These are phyloP conservation scores for Syngnathus floridae DNA, from an alignment of 2,113 vertebrate genomes.

Conservation along the genomic window DNA sequence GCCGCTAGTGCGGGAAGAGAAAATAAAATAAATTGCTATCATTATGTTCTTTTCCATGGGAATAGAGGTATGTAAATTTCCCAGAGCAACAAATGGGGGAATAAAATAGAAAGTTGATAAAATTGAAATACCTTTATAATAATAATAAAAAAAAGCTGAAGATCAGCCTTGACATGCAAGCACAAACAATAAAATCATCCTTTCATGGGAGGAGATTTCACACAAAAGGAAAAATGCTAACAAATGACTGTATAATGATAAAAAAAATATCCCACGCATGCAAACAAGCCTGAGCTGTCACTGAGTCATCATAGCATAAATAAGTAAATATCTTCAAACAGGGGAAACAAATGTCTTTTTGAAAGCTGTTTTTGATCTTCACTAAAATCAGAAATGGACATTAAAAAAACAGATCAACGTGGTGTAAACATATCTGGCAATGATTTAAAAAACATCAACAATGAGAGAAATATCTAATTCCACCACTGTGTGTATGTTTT, in stretches of 20 bases:
- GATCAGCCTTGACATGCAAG: slow-evolving; percentile 87
- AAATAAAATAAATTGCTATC: slow-evolving; percentile 89
- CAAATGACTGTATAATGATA: slow-evolving; percentile 53
- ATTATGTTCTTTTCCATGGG: slow-evolving; percentile 78
- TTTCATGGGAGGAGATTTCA: slow-evolving; percentile 75
- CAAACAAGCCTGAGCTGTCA: slow-evolving; percentile 51
- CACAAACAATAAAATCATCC: slow-evolving; percentile 82
- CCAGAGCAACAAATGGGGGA: slow-evolving; percentile 77
- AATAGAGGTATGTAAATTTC: slow-evolving; percentile 95
- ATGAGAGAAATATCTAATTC: slow-evolving; percentile 8
- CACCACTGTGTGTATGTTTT: slow-evolving; percentile 12
- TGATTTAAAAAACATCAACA: background rate
- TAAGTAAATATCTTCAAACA: slow-evolving; percentile 38
- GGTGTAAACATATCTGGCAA: slow-evolving; percentile 6
- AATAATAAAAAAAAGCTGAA: slow-evolving; percentile 76
- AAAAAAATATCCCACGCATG: slow-evolving; percentile 31
- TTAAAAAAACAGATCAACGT: background rate
- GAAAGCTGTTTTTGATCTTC: background rate
- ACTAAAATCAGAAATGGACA: background rate
- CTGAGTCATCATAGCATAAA: slow-evolving; percentile 50
- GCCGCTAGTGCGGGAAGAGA: slow-evolving; percentile 74
- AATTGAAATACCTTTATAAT: slow-evolving; percentile 70
- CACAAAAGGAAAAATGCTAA: slow-evolving; percentile 44
- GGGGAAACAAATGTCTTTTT: slow-evolving; percentile 22
- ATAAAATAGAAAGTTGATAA: slow-evolving; percentile 58